These are phyloP conservation scores for Microctonus brassicae DNA, from an alignment of 2,888 invertebrate genomes.

Conservation along the genomic window DNA sequence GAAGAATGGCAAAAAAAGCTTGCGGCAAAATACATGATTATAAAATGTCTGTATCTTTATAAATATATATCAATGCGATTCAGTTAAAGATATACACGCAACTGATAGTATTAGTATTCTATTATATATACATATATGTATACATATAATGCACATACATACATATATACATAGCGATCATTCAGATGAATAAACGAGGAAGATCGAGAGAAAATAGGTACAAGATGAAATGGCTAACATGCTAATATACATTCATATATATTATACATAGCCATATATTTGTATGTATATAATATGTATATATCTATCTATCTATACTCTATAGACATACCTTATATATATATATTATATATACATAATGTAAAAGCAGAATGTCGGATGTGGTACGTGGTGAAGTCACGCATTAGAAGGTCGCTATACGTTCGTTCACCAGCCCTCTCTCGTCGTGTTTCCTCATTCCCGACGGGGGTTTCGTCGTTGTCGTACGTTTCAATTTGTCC, in stretches of 20 bases:
- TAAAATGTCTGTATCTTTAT: no score
- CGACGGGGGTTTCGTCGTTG: conserved; percentile 49
- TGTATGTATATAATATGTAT: neutral
- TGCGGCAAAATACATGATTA: neutral
- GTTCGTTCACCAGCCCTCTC: conserved; percentile 46
- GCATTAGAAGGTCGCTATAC: conserved; percentile 57
- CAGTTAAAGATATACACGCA: no score
- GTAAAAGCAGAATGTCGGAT: conserved; percentile 37
- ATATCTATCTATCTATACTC: no score
- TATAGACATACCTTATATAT: neutral
- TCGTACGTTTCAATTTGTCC: conserved; percentile 68
- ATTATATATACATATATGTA: no score
- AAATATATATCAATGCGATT: neutral
- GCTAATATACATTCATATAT: neutral
- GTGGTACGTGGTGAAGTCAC: conserved; percentile 50
- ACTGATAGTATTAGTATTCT: no score
- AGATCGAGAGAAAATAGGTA: neutral
- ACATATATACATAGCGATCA: neutral
- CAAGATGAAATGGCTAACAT: neutral
- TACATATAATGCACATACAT: neutral
- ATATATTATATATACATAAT: neutral
- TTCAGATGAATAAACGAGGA: neutral
- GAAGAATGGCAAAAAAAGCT: neutral
- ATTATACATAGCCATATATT: no score
- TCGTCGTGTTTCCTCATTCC: conserved; percentile 49